Evolutionary conservation across 2,797 vertebrate genomes (phyloP).

Genomic region (Artibeus jamaicensis): DNA sequence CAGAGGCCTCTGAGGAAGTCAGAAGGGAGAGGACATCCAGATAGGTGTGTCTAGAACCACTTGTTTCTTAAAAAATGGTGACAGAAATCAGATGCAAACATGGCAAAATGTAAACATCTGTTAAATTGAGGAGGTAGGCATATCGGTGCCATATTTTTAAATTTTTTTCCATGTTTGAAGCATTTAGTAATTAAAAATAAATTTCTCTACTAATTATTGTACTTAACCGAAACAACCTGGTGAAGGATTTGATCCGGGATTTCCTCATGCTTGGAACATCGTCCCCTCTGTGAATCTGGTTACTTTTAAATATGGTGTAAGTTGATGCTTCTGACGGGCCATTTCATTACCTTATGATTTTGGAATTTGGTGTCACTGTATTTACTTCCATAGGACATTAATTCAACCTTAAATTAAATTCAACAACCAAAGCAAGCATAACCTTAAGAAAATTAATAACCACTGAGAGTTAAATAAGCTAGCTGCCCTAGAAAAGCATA

Average conservation of each 20-base stretch:
- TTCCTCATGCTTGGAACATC: neutral
- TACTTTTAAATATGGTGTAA: neutral
- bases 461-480: slow-evolving; percentile 53
- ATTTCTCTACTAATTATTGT: neutral
- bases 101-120: neutral
- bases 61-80: neutral
- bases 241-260: neutral
- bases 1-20: neutral
- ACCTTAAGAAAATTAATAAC: slow-evolving; percentile 62
- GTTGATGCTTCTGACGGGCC: neutral
- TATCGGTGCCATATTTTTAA: neutral
- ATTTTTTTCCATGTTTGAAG: neutral
- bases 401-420: slow-evolving; percentile 48
- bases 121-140: neutral
- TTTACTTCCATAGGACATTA: slow-evolving; percentile 12
- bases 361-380: slow-evolving; percentile 55
- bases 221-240: neutral
- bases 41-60: neutral
- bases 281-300: neutral
- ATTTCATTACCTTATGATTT: slow-evolving; percentile 25
- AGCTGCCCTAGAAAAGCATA: slow-evolving; percentile 24
- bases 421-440: slow-evolving; percentile 27
- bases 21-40: neutral
- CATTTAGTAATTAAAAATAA: neutral
- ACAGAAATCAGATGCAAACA: slow-evolving; percentile 2